Base-by-base conservation (phyloP, 2,113 vertebrate genomes). In the Osmerus eperlanus region DNA sequence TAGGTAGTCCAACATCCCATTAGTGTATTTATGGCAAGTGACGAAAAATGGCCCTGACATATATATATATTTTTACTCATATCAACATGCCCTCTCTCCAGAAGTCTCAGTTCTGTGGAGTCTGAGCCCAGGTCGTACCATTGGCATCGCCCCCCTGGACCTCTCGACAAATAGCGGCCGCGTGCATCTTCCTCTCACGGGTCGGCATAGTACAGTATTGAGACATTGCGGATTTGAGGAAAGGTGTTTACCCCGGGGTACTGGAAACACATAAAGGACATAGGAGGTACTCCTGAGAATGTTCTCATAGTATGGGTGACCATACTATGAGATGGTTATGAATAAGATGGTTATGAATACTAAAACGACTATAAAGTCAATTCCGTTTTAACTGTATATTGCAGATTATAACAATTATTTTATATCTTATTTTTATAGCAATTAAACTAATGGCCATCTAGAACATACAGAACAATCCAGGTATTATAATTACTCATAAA, bases 131-230 rank as follows among this genome's bases (percentile, higher is more conserved):
- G 53, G 47, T 78, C 72, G 78, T 88, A 92, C 85, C 94, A 88
- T 95, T 94, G 86, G 91, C 90, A 85, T 92, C 92, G 54, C 41
- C 41, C 41, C 41, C 41, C 8, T 94, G 94, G 87, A 97, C 93
- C 87, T 98, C 96, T 87, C 89, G 92, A 88, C 94, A 93, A 91
- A 98, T 94, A 91, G 94, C 95, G 56, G 94, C 91, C 55, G 95
- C 95, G 85, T 92, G 90, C 83, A 93, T 93, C 87, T 94, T 96
- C 89, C 91, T 94, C 91, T 97, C 94, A 85, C 93, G 95, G 65
- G 85, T 72, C 70, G 90, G 86, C 91, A 93, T 92, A 88, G 92
- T 92, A 89, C 91, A 93, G 78, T 90, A 91, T 55, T 95, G 93
- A 80, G 95, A 96, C 90, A 97, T 92, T 93, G 92, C 91, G 77